Evolutionary conservation across 2,113 vertebrate genomes (phyloP).

Genomic region (Melanerpes aurifrons): DNA sequence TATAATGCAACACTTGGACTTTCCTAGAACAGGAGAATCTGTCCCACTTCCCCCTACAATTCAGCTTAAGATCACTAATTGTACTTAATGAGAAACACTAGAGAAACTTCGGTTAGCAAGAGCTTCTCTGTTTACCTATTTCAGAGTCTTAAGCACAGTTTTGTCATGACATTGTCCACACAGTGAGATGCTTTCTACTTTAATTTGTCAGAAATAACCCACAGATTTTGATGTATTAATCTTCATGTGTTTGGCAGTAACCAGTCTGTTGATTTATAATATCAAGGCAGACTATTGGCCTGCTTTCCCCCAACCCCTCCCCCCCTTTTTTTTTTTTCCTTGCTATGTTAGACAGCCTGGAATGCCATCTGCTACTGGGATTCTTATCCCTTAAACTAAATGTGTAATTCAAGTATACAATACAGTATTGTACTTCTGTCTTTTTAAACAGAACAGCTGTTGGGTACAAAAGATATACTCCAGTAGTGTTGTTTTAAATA

Average conservation of each 20-base stretch:
- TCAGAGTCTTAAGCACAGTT: background rate
- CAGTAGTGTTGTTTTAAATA: constrained; percentile 54
- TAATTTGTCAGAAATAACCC: background rate
- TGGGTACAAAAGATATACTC: constrained; percentile 56
- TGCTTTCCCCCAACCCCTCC: background rate
- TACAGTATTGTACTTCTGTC: constrained; percentile 67
- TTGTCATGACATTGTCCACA: background rate
- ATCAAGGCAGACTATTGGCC: constrained; percentile 42
- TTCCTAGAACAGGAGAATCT: background rate
- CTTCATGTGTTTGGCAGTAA: constrained; percentile 21
- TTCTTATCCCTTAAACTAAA: constrained; percentile 73
- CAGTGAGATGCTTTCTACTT: background rate
- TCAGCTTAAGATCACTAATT: background rate
- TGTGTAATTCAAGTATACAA: constrained; percentile 61
- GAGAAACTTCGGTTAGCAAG: background rate
- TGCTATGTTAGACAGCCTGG: constrained; percentile 59
- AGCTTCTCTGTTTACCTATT: background rate
- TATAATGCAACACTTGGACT: background rate
- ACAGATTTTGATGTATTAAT: constrained; percentile 60
- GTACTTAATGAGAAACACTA: background rate
- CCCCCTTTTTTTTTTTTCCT: background rate
- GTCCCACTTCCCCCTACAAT: background rate
- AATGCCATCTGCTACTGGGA: constrained; percentile 75
- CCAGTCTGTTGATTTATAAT: constrained; percentile 65
- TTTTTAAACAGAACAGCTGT: constrained; percentile 69